Percentiles rank a stretch among this genome's conserved stretches.
Conservation (phyloP, 2,797 vertebrate genomes). For the Acanthopagrus latus region DNA sequence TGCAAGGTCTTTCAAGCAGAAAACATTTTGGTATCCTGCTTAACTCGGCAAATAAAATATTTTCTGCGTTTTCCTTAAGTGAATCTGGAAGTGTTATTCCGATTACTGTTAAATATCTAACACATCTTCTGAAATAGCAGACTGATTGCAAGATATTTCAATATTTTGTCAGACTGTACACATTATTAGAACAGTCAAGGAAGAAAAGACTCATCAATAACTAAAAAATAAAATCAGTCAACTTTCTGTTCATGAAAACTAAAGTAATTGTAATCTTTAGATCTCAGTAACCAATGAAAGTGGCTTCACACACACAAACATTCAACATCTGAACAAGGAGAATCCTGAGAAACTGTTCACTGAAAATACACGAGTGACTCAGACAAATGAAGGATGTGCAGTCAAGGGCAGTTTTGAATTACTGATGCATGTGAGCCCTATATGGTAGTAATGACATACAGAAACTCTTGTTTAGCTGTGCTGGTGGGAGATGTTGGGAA, state of each 20-base stretch:
- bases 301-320: slow-evolving; percentile 13
- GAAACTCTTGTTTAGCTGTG: slow-evolving; percentile 99
- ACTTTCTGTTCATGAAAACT: neutral
- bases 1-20: neutral
- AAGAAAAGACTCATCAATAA: neutral
- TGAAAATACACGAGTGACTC: slow-evolving; percentile 62
- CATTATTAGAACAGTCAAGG: neutral
- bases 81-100: neutral
- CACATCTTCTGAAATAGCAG: slow-evolving; percentile 8
- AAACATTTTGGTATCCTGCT: neutral
- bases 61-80: neutral
- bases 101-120: neutral
- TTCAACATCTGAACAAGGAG: neutral
- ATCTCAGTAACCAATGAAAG: neutral
- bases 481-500: slow-evolving; percentile 99
- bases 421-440: slow-evolving; percentile 62
- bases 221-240: neutral
- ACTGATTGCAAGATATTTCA: slow-evolving; percentile 20
- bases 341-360: slow-evolving; percentile 35
- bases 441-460: slow-evolving; percentile 90
- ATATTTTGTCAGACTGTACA: slow-evolving; percentile 5
- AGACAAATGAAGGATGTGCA: slow-evolving; percentile 64
- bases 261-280: neutral
- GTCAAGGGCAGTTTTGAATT: slow-evolving; percentile 31
- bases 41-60: slow-evolving; percentile 1